Evolutionary conservation across 2,888 invertebrate species (phyloP), one percentile per base, ranked within the genome.

Genomic region (Tachina grossa): DNA sequence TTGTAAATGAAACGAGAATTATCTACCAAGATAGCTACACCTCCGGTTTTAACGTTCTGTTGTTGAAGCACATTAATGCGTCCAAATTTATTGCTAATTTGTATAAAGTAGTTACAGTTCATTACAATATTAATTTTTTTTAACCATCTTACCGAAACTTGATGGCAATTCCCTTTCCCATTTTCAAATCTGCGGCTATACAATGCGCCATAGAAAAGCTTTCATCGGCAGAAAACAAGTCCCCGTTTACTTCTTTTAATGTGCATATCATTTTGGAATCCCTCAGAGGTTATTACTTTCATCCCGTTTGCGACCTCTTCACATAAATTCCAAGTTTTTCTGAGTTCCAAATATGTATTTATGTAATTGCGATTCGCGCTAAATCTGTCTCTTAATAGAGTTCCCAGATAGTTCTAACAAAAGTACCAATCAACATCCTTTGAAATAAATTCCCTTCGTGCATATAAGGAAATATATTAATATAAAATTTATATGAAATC

Each of bases 81-180:
- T 0, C 92, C 92, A 87, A 92, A 93, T 69, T 89, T 89, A 55
- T 90, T 89, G 13, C 92, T 91, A 74, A 49, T 39, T n/a, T 4
- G 22, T 13, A 59, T 19, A 19, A 31, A 63, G 11, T 41, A 39
- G 59, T 9, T 45, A 59, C 49, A 39, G n/a, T 39, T 51, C 31
- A 47, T 11, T 43, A 63, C 11, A 11, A 3, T 19, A n/a, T 65
- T 14, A 4, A 14, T 9, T 11, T 9, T 13, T 14, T 71, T 16
- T 49, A 61, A 51, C 19, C 16, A 14, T 51, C 71, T 76, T 87
- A 90, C 92, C 90, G 89, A 87, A 92, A 92, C 69, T 90, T 90
- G 0, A 94, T 91, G 1, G 94, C 94, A 82, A 95, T 94, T 22
- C 94, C 94, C 88, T 93, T 93, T 9, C 94, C 94, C 94, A 95